Evolutionary conservation across 2,888 invertebrate genomes (phyloP), one percentile per base, ranked within the genome.

Genomic region (Drosophila nigricruria): DNA sequence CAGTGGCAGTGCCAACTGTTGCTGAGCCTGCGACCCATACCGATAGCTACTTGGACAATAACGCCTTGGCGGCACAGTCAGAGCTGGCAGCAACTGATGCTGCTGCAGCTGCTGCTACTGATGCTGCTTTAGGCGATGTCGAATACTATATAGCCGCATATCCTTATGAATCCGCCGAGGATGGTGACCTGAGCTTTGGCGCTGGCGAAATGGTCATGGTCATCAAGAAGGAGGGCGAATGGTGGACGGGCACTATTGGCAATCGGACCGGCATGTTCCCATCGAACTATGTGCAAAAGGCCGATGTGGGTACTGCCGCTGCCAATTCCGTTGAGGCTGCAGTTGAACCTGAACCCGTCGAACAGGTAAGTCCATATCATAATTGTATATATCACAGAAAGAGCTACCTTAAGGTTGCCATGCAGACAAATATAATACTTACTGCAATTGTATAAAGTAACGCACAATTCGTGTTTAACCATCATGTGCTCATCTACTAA

Each of bases 201-300:
- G 95, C 95, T 0, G 96, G 98, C 0, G 99, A 99, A 92, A 94
- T 96, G 82, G 96, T 99, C 67, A 94, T 95, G 81, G 98, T 99
- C 1, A 95, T 95, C 42, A 96, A 97, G 74, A 96, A 97, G 73
- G 98, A 99, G 71, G 99, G 98, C 0, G 99, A 99, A 91, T 99
- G 99, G 99, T 99, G 99, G 99, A 98, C 98, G 5, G 99, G 99
- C 32, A 95, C 96, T 77, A 95, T 98, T 79, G 97, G 96, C 43
- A 94, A 95, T 84, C 93, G 96, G 74, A 95, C 95, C 12, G 99
- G 99, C 62, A 98, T 99, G 81, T 99, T 99, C 93, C 99, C 99
- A 0, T 98, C 98, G 2, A 99, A 98, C 94, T 99, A 99, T 93
- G 99, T 97, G 61, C 96, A 96, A 88, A 95, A 95, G 53, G 95